Base-by-base conservation (phyloP, 1,140 invertebrate species). In the Bombyx mandarina region DNA sequence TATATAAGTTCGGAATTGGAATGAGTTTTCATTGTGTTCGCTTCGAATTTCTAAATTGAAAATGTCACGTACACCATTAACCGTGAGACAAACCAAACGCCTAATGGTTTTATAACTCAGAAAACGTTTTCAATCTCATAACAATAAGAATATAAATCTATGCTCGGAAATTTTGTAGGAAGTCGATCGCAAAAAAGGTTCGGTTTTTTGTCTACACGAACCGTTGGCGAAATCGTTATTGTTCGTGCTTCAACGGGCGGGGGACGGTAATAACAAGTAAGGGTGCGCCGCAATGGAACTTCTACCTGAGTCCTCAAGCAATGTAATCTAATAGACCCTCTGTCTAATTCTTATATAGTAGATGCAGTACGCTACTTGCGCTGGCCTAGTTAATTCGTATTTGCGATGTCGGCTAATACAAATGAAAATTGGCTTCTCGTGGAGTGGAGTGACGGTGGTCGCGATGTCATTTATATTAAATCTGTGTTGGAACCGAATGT, bases 141-240 rank as follows among this genome's bases (percentile, higher is more conserved):
- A 10, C 68, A 62, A 70, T 71, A 67, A 62, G 58, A 63, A 58
- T 61, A 62, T 66, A 63, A 63, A 66, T 69, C 67, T 70, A 64
- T 57, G 60, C 63, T 71, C 64, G 62, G 66, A 69, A 72, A 70
- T 63, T 67, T 71, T 73, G 71, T 67, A 68, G 66, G 73, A 77
- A 77, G 66, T 65, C 62, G 52, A 53, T 78, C 74, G 79, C 80
- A 79, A 84, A 83, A 73, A 84, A 80, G 69, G 72, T 70, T 71
- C 62, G 52, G 55, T 75, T 84, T 84, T 82, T 84, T 84, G 72
- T 79, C 45, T 35, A 47, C n/a, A 45, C 50, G 58, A 62, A 55
- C 71, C 66, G 63, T 75, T 84, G 73, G 79, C 77, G 71, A 79
- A 82, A 72, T 69, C 64, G n/a, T 45, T 66, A 82, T 85, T 82